Conservation (phyloP, 1,140 invertebrate species). For the Tetramorium simillimum region DNA sequence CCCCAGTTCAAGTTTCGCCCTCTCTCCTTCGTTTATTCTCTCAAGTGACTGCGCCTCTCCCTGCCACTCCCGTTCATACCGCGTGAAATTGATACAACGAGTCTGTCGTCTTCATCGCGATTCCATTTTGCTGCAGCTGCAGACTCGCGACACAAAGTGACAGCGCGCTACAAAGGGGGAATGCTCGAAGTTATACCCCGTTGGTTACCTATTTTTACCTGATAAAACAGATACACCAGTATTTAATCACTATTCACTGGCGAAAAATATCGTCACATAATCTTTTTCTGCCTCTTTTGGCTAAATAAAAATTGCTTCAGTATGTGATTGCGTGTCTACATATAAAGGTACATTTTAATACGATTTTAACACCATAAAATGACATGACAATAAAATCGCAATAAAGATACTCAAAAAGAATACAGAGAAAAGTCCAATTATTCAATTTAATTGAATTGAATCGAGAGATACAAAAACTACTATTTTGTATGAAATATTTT, state of each 20-base stretch:
- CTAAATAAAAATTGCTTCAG: not conserved
- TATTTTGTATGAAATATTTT: not conserved
- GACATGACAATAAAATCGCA: conserved; percentile 14
- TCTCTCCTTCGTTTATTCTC: conserved; percentile 47
- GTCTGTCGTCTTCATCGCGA: conserved; percentile 9
- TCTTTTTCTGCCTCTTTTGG: not conserved
- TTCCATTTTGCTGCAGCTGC: conserved; percentile 21
- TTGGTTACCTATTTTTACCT: not conserved
- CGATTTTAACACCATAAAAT: not conserved
- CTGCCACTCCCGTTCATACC: not conserved
- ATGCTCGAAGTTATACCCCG: not conserved
- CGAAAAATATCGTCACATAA: not conserved
- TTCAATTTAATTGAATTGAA: conserved; percentile 9
- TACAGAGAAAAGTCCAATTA: not conserved
- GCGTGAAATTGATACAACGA: conserved; percentile 38
- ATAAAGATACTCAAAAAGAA: not conserved
- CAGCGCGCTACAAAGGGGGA: not conserved
- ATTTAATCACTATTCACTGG: not conserved
- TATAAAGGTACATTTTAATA: not conserved
- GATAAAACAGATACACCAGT: not conserved
- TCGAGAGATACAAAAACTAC: not conserved
- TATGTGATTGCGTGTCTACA: not conserved
- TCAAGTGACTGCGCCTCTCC: conserved; percentile 29
- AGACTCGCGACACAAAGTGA: conserved; percentile 32
- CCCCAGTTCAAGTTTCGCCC: conserved; percentile 78